A percentile compares a stretch with the other conserved stretches of the same genome.
phyloP scores from a whole-genome alignment of 1,140 invertebrate species.

The Pseudomyrmex pallidus region DNA sequence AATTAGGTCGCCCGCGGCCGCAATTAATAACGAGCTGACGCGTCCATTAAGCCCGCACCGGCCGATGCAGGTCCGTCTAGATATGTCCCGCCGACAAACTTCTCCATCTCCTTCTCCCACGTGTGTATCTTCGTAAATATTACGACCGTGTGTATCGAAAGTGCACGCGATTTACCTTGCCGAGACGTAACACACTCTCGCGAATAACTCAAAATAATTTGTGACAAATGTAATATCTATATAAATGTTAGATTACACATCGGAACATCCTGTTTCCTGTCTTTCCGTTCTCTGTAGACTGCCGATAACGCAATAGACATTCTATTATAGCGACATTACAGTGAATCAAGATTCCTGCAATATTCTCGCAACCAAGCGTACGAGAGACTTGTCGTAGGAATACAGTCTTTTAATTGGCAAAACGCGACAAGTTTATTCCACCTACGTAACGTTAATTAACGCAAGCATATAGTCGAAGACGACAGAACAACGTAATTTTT shows the following conservation, averaged over 20 bases:
- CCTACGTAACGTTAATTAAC: slow-evolving; percentile 32
- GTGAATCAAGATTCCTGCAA: slow-evolving; percentile 4
- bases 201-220: too few species aligned
- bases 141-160: slow-evolving; percentile 20
- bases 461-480: background rate
- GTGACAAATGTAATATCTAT: too few species aligned
- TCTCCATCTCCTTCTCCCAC: background rate
- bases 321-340: background rate
- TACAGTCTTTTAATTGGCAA: slow-evolving; percentile 33
- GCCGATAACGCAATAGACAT: background rate
- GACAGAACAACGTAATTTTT: slow-evolving; percentile 1
- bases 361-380: background rate
- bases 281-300: background rate
- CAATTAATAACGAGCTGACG: slow-evolving; percentile 73
- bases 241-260: background rate
- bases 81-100: slow-evolving; percentile 20
- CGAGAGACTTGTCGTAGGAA: background rate
- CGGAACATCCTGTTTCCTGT: background rate
- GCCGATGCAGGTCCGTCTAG: slow-evolving; percentile 25
- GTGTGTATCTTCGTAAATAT: slow-evolving; percentile 45
- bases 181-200: too few species aligned
- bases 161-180: background rate
- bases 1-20: slow-evolving; percentile 66
- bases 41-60: slow-evolving; percentile 64
- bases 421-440: background rate